Percentiles rank a stretch among this genome's conserved stretches.
Conservation (phyloP, 2,113 vertebrate genomes). For the Alethe diademata region DNA sequence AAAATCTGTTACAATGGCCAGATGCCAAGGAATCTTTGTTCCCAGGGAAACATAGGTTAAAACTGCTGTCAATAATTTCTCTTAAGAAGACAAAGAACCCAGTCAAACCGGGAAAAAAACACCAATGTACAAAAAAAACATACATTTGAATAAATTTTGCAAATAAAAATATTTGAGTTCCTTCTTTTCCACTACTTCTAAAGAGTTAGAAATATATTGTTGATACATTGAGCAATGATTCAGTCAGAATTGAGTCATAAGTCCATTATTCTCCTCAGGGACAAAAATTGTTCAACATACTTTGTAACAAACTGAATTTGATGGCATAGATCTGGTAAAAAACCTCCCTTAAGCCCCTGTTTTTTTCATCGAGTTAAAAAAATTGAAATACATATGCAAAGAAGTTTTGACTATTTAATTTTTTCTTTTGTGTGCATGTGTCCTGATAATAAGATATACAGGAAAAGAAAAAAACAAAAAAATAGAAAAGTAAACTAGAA, state of each 20-base stretch:
- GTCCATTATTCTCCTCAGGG: not conserved
- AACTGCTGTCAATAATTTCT: not conserved
- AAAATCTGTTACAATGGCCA: slow-evolving; percentile 42
- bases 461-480: not conserved
- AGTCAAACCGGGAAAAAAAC: not conserved
- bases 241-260: not conserved
- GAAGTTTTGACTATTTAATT: not conserved
- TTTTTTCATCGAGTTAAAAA: not conserved
- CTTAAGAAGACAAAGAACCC: not conserved
- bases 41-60: slow-evolving; percentile 25
- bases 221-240: not conserved
- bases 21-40: slow-evolving; percentile 17
- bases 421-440: not conserved
- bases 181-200: not conserved
- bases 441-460: not conserved
- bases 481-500: not conserved
- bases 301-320: not conserved
- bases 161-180: not conserved
- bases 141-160: not conserved
- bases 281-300: not conserved
- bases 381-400: not conserved
- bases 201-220: not conserved
- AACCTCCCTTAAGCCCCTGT: not conserved
- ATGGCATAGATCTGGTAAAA: not conserved
- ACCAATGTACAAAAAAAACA: not conserved